These are phyloP conservation scores for Gallinago nigripennis DNA, from an alignment of 2,797 vertebrate genomes.

Conservation along the genomic window DNA sequence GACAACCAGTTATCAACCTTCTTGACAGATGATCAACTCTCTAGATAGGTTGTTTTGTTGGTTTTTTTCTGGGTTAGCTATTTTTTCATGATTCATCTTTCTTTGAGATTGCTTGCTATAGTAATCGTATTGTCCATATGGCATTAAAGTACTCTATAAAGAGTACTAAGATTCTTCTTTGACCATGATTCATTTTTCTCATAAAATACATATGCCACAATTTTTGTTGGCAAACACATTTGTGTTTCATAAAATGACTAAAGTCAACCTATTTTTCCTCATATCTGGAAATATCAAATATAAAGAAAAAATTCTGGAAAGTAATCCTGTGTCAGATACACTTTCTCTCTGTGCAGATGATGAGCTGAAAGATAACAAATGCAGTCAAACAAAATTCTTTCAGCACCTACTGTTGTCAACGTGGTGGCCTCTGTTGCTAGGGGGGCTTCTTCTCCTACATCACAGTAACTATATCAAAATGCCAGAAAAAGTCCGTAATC, in stretches of 20 bases:
- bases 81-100: neutral
- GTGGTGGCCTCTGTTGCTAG: constrained; percentile 37
- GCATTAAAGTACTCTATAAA: neutral
- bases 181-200: neutral
- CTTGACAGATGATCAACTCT: neutral
- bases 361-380: constrained; percentile 49
- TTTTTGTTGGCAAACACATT: constrained; percentile 10
- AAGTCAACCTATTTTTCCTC: neutral
- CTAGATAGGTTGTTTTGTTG: neutral
- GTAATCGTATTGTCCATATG: neutral
- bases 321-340: neutral
- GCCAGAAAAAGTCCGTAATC: neutral
- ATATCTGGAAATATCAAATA: neutral
- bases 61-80: accelerated
- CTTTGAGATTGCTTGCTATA: neutral
- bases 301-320: neutral
- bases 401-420: neutral
- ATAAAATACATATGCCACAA: neutral
- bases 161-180: neutral
- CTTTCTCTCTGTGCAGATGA: neutral
- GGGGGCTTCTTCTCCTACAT: constrained; percentile 35
- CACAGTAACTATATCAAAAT: neutral
- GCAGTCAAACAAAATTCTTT: constrained; percentile 8
- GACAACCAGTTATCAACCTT: neutral
- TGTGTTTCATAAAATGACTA: neutral